Base-by-base conservation (phyloP, 2,888 invertebrate genomes). In the Aromia moschata region DNA sequence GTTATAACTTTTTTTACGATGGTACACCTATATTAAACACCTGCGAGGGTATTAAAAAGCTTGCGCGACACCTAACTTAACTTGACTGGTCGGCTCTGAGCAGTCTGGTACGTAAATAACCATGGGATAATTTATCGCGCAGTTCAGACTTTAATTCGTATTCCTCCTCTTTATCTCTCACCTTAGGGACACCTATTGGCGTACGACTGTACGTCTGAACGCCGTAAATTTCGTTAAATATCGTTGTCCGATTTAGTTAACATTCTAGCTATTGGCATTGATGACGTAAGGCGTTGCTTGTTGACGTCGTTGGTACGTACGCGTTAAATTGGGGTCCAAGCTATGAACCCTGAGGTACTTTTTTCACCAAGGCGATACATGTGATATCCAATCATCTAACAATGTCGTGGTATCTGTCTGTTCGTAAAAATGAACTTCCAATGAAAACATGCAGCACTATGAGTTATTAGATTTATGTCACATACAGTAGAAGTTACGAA, bases 121-220 rank as follows among this genome's bases (percentile, higher is more conserved):
- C 68, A 69, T 67, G 58, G 60, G 43, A 56, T 71, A 71, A 71
- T 71, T 71, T 71, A 71, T 69, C 59, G 62, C 60, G 40, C 66
- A 55, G 65, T 68, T 67, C 65, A 73, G 76, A 71, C 70, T 75
- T 77, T 75, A 76, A 76, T 76, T 76, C 75, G 74, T 67, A 68
- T 66, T 66, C 64, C 60, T 65, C 63, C 61, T 70, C 69, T 72
- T 41, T 57, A 40, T 52, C 52, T 25, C 40, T 40, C 52, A 41
- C 52, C 20, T 49, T 38, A 25, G n/a, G 25, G n/a, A 43, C 18
- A 9, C 31, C 43, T 43, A 54, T 44, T 60, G 65, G 62, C 70
- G 55, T 71, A 69, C 65, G 58, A 54, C 61, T 71, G 69, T 68
- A 68, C 41, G 71, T 71, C 73, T 71, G 70, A 71, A 65, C 65